These are phyloP conservation scores for Carettochelys insculpta DNA, from an alignment of 2,113 vertebrate genomes.

Conservation along the genomic window DNA sequence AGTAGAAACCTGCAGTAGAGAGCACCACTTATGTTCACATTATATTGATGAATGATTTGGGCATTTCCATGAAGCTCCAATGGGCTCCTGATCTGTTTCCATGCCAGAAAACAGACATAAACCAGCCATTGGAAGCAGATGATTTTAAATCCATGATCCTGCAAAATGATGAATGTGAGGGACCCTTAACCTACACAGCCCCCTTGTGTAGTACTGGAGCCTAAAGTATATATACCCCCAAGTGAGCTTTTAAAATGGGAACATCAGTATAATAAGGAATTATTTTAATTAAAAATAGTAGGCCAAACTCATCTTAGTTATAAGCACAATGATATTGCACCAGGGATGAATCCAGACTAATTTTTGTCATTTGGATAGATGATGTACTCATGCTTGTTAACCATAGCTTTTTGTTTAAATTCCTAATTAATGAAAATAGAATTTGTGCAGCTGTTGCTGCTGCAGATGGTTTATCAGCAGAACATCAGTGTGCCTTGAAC, in stretches of 20 bases:
- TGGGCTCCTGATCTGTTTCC: background rate
- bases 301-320: background rate
- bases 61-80: background rate
- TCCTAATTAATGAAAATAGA: constrained; percentile 26
- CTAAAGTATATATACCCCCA: background rate
- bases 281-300: background rate
- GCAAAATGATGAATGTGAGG: constrained; percentile 11
- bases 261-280: background rate
- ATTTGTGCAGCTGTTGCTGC: constrained; percentile 37
- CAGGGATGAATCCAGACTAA: background rate
- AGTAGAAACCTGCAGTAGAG: background rate
- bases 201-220: background rate
- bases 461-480: constrained; percentile 30
- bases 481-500: constrained; percentile 11
- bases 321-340: background rate
- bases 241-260: background rate
- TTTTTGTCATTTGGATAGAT: constrained; percentile 9
- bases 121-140: background rate
- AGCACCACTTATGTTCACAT: background rate
- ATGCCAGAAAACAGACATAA: background rate
- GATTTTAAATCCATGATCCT: background rate
- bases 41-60: background rate
- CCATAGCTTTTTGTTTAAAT: background rate
- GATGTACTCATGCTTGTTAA: background rate
- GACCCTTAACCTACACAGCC: background rate